Conservation (phyloP, 1,140 invertebrate species). For the Atta cephalotes region DNA sequence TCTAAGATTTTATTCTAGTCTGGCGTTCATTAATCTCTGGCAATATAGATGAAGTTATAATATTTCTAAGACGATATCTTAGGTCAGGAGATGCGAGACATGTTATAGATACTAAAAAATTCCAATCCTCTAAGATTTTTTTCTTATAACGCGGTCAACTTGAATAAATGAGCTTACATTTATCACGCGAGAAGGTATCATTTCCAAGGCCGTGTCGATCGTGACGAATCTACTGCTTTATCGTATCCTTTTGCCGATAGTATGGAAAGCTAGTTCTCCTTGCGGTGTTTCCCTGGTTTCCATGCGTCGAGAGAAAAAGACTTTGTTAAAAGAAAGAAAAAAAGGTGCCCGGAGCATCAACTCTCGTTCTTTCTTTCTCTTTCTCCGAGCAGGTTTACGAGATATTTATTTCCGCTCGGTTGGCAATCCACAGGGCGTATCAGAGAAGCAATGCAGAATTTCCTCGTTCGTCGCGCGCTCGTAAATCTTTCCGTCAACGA, state of each 20-base stretch:
- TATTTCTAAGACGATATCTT: not conserved
- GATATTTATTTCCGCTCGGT: slow-evolving; percentile 78
- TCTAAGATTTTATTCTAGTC: not conserved
- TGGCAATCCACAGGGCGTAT: slow-evolving; percentile 72
- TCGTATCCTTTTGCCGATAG: slow-evolving; percentile 6
- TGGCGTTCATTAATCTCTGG: slow-evolving; percentile 41
- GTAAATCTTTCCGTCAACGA: slow-evolving; percentile 72
- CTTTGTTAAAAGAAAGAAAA: not conserved
- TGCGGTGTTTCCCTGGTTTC: slow-evolving; percentile 46
- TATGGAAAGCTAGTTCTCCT: slow-evolving; percentile 64
- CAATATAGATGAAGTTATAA: not conserved
- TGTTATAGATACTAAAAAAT: not conserved
- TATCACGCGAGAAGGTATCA: slow-evolving; percentile 8
- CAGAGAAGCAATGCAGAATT: slow-evolving; percentile 65
- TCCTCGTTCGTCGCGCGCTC: slow-evolving; percentile 60
- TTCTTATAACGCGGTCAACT: not conserved
- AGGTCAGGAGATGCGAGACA: not conserved
- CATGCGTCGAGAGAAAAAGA: not conserved
- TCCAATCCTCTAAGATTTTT: not conserved
- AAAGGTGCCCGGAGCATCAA: not conserved
- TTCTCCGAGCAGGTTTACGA: slow-evolving; percentile 73
- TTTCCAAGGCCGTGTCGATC: not conserved
- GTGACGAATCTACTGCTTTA: slow-evolving; percentile 13
- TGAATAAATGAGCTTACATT: not conserved
- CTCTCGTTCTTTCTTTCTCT: slow-evolving; percentile 34